Conservation (phyloP, 2,113 vertebrate genomes). For the Cottus gobio region DNA sequence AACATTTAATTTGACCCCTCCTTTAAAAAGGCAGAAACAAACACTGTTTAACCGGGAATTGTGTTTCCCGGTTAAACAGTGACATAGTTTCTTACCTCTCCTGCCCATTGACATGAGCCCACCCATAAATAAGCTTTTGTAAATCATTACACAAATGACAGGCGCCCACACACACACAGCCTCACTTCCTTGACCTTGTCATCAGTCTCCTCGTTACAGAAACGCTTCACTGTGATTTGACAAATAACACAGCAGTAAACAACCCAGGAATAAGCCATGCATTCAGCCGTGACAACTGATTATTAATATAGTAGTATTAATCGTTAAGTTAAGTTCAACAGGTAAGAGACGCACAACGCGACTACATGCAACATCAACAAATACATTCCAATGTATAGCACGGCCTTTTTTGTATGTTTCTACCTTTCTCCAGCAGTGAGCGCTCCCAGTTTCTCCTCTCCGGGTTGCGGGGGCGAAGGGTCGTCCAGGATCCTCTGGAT, state of each 20-base stretch:
- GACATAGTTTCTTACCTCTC: not conserved
- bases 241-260: not conserved
- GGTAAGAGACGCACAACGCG: not conserved
- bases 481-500: conserved; percentile 89
- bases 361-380: not conserved
- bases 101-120: not conserved
- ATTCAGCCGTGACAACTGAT: not conserved
- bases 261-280: not conserved
- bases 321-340: not conserved
- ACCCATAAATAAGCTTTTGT: not conserved
- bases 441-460: conserved; percentile 89
- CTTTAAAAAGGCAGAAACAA: not conserved
- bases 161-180: too few species aligned
- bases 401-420: not conserved
- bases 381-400: not conserved
- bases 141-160: too few species aligned
- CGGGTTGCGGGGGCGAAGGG: conserved; percentile 75
- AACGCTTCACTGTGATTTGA: not conserved
- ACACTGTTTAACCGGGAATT: not conserved
- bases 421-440: conserved; percentile 89
- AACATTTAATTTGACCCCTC: too few species aligned
- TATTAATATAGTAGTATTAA: not conserved
- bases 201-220: too few species aligned
- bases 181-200: too few species aligned
- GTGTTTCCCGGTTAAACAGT: not conserved